Percentiles rank a stretch among this genome's conserved stretches.
phyloP scores from a whole-genome alignment of 2,113 vertebrate genomes.

The Mola mola region DNA sequence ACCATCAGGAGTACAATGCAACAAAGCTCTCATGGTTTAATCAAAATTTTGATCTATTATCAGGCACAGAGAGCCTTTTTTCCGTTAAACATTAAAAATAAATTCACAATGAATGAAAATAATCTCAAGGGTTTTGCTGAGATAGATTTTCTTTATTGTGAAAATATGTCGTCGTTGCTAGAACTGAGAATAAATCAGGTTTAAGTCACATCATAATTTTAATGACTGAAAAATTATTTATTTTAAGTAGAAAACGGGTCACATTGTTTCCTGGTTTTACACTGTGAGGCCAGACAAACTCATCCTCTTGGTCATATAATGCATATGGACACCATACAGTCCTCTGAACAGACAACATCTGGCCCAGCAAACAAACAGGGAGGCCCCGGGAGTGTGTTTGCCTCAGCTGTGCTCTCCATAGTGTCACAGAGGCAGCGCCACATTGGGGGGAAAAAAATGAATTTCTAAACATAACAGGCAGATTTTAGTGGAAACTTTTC shows the following conservation, averaged over 20 bases:
- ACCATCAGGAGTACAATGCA: no score
- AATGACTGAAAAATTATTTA: no score
- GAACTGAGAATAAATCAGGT: no score
- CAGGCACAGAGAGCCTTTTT: no score
- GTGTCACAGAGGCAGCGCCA: constrained; percentile 3
- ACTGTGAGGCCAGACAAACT: neutral
- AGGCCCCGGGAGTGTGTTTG: constrained; percentile 11
- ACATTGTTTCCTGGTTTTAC: neutral
- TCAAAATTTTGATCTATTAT: no score
- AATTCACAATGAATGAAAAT: no score
- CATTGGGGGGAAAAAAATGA: constrained; percentile 6
- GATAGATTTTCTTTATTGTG: no score
- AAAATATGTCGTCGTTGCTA: no score
- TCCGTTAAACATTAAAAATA: no score
- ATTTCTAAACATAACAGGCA: constrained; percentile 32
- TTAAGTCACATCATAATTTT: no score
- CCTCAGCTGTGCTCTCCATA: constrained; percentile 31
- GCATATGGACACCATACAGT: constrained; percentile 11
- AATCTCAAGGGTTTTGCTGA: no score
- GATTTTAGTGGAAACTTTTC: constrained; percentile 29
- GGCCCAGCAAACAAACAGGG: constrained; percentile 29
- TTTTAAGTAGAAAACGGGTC: neutral
- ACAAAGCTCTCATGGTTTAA: no score
- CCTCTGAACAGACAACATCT: constrained; percentile 38
- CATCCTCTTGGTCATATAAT: neutral